Evolutionary conservation across 2,888 invertebrate genomes (phyloP).

Genomic region (Dryobotodes eremita): DNA sequence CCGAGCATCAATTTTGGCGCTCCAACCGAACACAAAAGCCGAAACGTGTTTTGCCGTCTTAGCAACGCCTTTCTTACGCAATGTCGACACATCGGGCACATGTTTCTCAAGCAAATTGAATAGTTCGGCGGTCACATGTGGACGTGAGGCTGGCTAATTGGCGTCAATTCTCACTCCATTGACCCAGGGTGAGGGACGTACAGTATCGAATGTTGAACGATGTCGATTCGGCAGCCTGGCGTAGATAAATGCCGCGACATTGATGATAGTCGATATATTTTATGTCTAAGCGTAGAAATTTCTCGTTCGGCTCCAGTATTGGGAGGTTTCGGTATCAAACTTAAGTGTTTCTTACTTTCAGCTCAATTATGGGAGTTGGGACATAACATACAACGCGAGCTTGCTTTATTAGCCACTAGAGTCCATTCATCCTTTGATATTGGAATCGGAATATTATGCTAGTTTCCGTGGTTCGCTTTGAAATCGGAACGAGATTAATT

Average conservation of each 20-base stretch:
- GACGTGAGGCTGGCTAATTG: slow-evolving; percentile 71
- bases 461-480: neutral
- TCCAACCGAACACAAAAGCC: slow-evolving; percentile 32
- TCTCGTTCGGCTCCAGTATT: slow-evolving; percentile 13
- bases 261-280: slow-evolving; percentile 4
- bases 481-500: slow-evolving; percentile 3
- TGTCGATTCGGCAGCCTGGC: slow-evolving; percentile 52
- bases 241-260: slow-evolving; percentile 47
- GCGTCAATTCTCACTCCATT: slow-evolving; percentile 76
- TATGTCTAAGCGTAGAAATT: slow-evolving; percentile 4
- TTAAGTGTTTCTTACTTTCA: neutral
- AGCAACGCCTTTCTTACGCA: slow-evolving; percentile 47
- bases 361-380: neutral
- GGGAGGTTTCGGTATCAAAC: neutral
- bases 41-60: slow-evolving; percentile 53
- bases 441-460: slow-evolving; percentile 9
- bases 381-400: slow-evolving; percentile 4
- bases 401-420: slow-evolving; percentile 16
- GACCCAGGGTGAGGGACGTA: slow-evolving; percentile 67
- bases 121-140: slow-evolving; percentile 65
- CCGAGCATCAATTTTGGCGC: slow-evolving; percentile 26
- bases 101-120: slow-evolving; percentile 60
- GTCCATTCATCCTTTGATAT: slow-evolving; percentile 27
- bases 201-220: slow-evolving; percentile 63
- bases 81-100: slow-evolving; percentile 41